Percentiles rank a stretch among this genome's conserved stretches.
phyloP scores from a whole-genome alignment of 53 echinoderm and acorn worm species.

The Crossaster papposus region DNA sequence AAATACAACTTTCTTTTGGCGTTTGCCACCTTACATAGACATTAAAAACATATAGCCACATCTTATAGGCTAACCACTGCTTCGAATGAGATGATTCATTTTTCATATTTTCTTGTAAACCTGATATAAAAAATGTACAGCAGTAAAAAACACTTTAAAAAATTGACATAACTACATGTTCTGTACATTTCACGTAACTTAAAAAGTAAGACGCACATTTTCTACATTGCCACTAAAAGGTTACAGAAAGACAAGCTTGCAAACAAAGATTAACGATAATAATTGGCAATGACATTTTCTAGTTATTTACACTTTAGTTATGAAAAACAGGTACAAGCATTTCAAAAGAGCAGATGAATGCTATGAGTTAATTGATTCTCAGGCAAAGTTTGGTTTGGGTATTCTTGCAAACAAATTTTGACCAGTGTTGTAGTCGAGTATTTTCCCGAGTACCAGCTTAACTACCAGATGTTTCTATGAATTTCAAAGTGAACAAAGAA shows the following conservation, averaged over 20 bases:
- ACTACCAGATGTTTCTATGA: too few species aligned
- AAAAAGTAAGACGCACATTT: constrained; percentile 11
- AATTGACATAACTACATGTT: not conserved
- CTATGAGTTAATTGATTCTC: not conserved
- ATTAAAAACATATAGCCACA: not conserved
- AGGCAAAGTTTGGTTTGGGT: not conserved
- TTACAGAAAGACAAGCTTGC: not conserved
- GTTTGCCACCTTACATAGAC: not conserved
- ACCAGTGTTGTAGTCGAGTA: too few species aligned
- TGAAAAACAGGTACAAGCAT: too few species aligned
- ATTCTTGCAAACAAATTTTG: too few species aligned
- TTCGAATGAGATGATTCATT: not conserved
- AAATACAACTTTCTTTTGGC: not conserved
- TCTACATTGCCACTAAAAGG: not conserved
- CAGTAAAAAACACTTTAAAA: constrained; percentile 16
- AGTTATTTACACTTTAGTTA: too few species aligned
- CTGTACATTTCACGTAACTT: constrained; percentile 37
- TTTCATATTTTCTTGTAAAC: not conserved
- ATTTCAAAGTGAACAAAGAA: too few species aligned
- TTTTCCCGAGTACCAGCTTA: too few species aligned
- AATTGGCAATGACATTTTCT: not conserved
- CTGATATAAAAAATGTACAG: constrained; percentile 16
- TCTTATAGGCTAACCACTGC: not conserved
- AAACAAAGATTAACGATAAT: not conserved
- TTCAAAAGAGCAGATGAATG: not conserved